A percentile compares a stretch with the other conserved stretches of the same genome.
Conservation (phyloP, 2,888 invertebrate species). For the Cotesia congregata region DNA sequence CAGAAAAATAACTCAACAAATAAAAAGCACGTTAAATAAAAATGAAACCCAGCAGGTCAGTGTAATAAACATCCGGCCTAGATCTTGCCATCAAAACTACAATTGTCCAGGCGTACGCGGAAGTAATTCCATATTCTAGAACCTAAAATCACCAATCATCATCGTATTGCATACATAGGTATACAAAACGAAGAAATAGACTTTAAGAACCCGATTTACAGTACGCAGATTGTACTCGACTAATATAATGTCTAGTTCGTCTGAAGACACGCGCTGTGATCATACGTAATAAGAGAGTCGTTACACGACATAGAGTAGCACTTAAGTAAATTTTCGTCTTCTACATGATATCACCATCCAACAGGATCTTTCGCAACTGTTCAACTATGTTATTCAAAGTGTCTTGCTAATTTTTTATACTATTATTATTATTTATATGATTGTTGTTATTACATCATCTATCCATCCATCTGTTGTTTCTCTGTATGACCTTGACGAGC, state of each 20-base stretch:
- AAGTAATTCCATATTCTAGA: neutral
- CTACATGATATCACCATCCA: neutral
- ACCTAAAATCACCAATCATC: neutral
- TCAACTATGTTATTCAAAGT: neutral
- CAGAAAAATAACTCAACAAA: no score
- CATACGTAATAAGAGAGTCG: slow-evolving; percentile 4
- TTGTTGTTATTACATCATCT: no score
- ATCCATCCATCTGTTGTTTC: no score
- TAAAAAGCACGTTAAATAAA: neutral
- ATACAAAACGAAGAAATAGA: slow-evolving; percentile 7
- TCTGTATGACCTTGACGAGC: no score
- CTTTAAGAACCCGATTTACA: slow-evolving; percentile 3
- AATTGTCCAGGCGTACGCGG: neutral
- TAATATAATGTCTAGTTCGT: neutral
- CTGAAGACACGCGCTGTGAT: neutral
- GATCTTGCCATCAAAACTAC: neutral
- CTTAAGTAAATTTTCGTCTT: neutral
- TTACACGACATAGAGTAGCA: neutral
- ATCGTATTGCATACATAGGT: neutral
- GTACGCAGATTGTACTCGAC: neutral
- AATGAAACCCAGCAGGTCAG: neutral
- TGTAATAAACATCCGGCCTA: neutral
- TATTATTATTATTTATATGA: no score
- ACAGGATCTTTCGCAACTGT: neutral
- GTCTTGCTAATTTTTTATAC: no score